phyloP scores from a whole-genome alignment of 2,888 invertebrate genomes.

The Cantharis lateralis region DNA sequence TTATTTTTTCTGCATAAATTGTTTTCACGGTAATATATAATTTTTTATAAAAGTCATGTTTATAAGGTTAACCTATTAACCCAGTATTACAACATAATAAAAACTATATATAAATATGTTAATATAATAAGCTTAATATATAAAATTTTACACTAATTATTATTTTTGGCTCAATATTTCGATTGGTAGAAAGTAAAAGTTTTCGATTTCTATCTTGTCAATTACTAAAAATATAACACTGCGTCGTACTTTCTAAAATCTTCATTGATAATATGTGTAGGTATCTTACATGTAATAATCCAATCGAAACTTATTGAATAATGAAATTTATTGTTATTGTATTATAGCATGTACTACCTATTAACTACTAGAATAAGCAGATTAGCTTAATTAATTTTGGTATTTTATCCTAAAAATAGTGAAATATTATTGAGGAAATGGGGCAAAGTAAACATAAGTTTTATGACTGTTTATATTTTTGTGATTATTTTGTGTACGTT shows the following conservation, averaged over 20 bases:
- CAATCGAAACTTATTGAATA: neutral
- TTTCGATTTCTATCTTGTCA: conserved; percentile 11
- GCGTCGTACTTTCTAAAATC: conserved; percentile 18
- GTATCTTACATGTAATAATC: neutral
- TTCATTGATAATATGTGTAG: neutral
- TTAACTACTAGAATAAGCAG: no score
- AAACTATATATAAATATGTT: neutral
- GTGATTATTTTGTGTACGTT: no score
- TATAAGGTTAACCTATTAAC: conserved; percentile 5
- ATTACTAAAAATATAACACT: conserved; percentile 1
- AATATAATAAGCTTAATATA: neutral
- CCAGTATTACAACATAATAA: neutral
- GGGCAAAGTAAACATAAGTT: neutral
- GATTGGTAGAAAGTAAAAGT: conserved; percentile 25
- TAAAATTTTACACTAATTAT: neutral
- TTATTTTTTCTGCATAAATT: neutral
- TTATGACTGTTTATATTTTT: no score
- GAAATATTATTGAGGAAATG: neutral
- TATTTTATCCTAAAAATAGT: neutral
- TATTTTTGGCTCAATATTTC: neutral
- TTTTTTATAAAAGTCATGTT: neutral
- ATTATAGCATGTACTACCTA: no score
- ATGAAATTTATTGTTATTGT: neutral
- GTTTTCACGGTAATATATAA: neutral
- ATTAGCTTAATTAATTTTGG: neutral